Evolutionary conservation across 2,797 vertebrate genomes (phyloP), one percentile per base, ranked within the genome.

Genomic region (Meriones psammophilus): DNA sequence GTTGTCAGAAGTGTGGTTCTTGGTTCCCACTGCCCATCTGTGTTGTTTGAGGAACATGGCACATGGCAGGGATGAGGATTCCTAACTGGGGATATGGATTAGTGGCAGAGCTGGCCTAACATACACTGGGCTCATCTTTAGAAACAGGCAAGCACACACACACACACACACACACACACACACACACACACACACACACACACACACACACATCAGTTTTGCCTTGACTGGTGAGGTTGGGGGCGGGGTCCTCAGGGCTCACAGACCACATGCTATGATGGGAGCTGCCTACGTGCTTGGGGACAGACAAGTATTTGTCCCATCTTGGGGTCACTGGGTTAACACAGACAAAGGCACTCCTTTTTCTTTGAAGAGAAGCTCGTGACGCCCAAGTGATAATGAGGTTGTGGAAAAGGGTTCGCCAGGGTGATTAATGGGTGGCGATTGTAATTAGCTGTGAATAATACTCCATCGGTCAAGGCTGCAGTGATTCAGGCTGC

Each of bases 401-500:
- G 0, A 1, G 86, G 76, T 30, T 58, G 74, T 33, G 54, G 81
- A 50, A 71, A 88, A 74, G 85, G 69, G 50, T 93, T 66, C 60
- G 89, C 46, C 13, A 0, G 0, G 54, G 66, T 97, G 92, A 92
- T 81, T 96, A 94, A 93, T 64, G 78, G 74, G 64, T 20, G 46
- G 77, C 18, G 89, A 89, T 87, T 58, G 85, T 62, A 77, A 96
- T 85, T 60, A 96, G 74, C 7, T 20, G 42, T 42, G 36, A 87
- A 91, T 73, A 50, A 26, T 0, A 83, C 26, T 68, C 42, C 69
- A 86, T 3, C 15, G 39, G 58, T 91, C 91, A 93, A 91, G 74
- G 96, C 28, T 46, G 8, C 54, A 0, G 71, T 87, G 96, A 96
- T 42, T 42, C 0, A 20, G 69, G 62, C 58, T 46, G 74, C 64